A percentile compares a stretch with the other conserved stretches of the same genome.
phyloP scores from a whole-genome alignment of 2,797 vertebrate species.

The Picus viridis region DNA sequence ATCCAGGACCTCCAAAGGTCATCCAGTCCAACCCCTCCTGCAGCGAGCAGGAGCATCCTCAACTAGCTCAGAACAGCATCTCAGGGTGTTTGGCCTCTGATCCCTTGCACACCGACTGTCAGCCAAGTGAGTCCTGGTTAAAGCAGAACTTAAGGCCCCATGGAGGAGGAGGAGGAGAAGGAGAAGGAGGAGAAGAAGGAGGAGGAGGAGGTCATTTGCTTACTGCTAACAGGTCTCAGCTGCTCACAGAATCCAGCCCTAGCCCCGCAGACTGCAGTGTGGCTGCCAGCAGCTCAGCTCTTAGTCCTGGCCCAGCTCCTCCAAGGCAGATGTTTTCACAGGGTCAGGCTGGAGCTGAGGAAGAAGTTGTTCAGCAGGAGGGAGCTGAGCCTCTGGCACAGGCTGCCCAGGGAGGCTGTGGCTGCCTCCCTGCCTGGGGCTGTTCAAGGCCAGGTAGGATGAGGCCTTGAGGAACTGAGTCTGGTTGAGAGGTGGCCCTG shows the following conservation, averaged over 20 bases:
- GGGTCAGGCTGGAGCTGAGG: background rate
- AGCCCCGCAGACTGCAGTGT: background rate
- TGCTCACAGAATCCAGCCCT: background rate
- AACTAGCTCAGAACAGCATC: background rate
- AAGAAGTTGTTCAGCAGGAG: background rate
- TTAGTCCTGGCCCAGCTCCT: background rate
- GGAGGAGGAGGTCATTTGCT: background rate
- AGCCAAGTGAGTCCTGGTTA: background rate
- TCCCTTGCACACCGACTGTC: background rate
- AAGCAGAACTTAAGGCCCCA: rapidly evolving
- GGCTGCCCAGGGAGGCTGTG: too few species aligned
- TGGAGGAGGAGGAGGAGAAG: too few species aligned
- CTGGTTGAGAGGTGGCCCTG: too few species aligned
- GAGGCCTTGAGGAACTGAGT: too few species aligned
- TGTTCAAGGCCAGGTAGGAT: too few species aligned
- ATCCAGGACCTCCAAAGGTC: too few species aligned
- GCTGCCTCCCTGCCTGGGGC: too few species aligned
- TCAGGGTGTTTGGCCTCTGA: background rate
- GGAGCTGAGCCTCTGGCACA: too few species aligned
- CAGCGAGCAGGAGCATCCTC: too few species aligned
- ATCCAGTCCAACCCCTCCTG: too few species aligned
- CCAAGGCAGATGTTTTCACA: background rate
- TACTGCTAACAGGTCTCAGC: background rate
- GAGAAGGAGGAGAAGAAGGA: too few species aligned
- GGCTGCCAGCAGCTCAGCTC: background rate